Conservation (phyloP, 2,797 vertebrate species). For the Fistularia commersonii region DNA sequence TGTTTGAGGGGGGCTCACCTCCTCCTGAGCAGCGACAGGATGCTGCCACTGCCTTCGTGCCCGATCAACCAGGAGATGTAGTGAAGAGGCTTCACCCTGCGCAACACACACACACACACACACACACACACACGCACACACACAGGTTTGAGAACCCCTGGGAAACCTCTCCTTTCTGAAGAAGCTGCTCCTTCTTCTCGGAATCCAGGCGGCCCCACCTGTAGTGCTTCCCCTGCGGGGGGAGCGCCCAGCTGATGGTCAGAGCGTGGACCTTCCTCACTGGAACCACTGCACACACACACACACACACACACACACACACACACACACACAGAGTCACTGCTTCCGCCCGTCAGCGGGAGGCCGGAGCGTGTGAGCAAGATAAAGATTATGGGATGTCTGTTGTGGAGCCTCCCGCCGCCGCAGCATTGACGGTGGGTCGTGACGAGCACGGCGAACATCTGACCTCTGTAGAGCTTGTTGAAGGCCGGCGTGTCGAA, state of each 20-base stretch:
- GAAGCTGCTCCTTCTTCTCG: no score
- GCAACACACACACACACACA: conserved; percentile 6
- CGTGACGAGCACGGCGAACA: no score
- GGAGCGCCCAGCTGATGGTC: conserved; percentile 92
- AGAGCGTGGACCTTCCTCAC: conserved; percentile 91
- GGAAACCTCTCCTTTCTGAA: no score
- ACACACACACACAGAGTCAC: no score
- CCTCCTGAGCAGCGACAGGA: conserved; percentile 90
- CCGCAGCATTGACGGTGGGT: no score
- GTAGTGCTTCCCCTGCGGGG: conserved; percentile 89
- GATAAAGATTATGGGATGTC: no score
- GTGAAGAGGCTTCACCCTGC: conserved; percentile 94
- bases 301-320: conserved; percentile 24
- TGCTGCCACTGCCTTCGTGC: conserved; percentile 93
- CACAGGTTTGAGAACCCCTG: no score
- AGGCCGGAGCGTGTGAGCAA: no score
- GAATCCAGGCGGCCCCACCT: no score
- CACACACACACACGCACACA: no score
- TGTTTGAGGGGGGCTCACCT: conserved; percentile 80
- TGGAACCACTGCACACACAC: conserved; percentile 93
- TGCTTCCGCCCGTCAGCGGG: no score
- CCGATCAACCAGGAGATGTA: conserved; percentile 96
- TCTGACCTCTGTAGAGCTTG: conserved; percentile 90
- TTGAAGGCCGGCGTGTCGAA: conserved; percentile 90
- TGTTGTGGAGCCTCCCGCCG: no score